Conservation (phyloP, 1,140 invertebrate species). For the Brachionus asplanchnoidis region DNA sequence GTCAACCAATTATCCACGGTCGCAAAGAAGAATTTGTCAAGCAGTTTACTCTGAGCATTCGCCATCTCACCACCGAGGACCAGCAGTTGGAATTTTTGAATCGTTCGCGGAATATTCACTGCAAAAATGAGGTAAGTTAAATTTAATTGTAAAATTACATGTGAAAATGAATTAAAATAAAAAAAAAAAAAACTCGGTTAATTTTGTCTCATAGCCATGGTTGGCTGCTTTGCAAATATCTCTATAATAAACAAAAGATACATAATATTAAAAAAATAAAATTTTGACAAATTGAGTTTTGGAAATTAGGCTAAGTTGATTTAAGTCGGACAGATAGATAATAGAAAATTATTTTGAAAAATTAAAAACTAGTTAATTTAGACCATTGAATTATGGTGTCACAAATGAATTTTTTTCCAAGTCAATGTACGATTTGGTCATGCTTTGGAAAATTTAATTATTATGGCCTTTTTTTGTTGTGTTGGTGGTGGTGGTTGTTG, state of each 20-base stretch:
- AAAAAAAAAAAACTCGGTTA: constrained; percentile 20
- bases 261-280: background rate
- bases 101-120: constrained; percentile 2
- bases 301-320: constrained; percentile 21
- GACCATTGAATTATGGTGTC: background rate
- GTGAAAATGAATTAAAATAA: background rate
- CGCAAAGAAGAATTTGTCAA: constrained; percentile 25
- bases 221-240: constrained; percentile 1
- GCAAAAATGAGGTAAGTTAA: constrained; percentile 41
- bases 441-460: constrained; percentile 29
- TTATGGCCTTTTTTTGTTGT: background rate
- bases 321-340: constrained; percentile 21
- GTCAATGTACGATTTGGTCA: background rate
- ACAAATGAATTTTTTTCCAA: constrained; percentile 10
- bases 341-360: background rate
- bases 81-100: constrained; percentile 24
- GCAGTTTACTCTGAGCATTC: background rate
- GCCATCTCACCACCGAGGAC: background rate
- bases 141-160: background rate
- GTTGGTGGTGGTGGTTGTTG: background rate
- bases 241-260: background rate
- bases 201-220: constrained; percentile 7
- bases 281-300: background rate
- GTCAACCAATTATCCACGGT: constrained; percentile 58
- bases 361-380: constrained; percentile 8